Base-by-base conservation (phyloP, 2,797 vertebrate species). In the Margarornis squamiger region DNA sequence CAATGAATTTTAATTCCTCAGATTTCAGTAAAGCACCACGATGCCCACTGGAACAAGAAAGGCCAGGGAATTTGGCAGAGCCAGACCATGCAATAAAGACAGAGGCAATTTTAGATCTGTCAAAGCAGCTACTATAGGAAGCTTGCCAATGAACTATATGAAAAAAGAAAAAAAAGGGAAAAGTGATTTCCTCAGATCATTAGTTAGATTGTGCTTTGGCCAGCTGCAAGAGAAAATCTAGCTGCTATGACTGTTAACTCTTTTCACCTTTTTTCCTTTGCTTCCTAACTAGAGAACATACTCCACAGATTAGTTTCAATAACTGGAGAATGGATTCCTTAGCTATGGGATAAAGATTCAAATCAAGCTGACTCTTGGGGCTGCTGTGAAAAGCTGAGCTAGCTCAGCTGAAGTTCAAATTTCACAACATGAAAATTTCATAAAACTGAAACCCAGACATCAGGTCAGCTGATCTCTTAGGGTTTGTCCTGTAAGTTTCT, bases 111-210 rank as follows among this genome's bases (percentile, higher is more conserved):
- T 41, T 62, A 55, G 75, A 90, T 58, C 86, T 95, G 87, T 92
- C 87, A 96, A 93, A 62, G 73, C 52, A 88, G 82, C 65, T 90
- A 78, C 23, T 73, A 65, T 24, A 86, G 73, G 58, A 85, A 66
- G 76, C 27, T 93, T 94, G 87, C 90, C 96, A 97, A 80, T 36
- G 13, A 93, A 67, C n/a, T 86, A 86, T 70, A 95, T 55, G 57
- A 55, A 34, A 11, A 55, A 34, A 9, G 23, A 21, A n/a, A 45
- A 22, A 45, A 57, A 54, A 19, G 2, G 7, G 10, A 22, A 43
- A 96, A 84, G 48, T 29, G 36, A 55, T 85, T 92, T 92, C 51
- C 93, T 91, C 84, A 75, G 52, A 88, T 86, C 93, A 88, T 96
- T 86, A 90, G 68, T 62, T 92, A 85, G 94, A 92, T 57, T 74